Evolutionary conservation across 2,888 invertebrate genomes (phyloP).

Genomic region (Aphodius sticticus): DNA sequence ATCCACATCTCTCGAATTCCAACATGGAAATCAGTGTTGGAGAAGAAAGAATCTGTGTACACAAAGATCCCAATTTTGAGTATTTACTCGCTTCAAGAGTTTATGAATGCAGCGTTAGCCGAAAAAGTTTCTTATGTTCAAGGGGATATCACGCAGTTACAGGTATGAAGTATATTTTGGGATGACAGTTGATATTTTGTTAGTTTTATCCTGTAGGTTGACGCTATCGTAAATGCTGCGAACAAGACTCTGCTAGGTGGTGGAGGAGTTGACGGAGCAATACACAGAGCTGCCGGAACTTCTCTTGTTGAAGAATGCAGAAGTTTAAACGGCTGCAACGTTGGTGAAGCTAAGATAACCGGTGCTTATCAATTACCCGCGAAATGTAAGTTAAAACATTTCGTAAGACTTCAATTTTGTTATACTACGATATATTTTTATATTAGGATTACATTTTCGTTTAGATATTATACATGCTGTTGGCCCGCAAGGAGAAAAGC

Average conservation of each 20-base stretch:
- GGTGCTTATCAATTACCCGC: conserved; percentile 84
- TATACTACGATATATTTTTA: background rate
- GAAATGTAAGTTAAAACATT: conserved; percentile 71
- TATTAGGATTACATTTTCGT: too few species aligned
- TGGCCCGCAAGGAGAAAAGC: conserved; percentile 80
- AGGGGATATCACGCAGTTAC: conserved; percentile 85
- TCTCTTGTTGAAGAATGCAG: conserved; percentile 74
- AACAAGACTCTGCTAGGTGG: conserved; percentile 79
- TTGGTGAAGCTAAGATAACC: conserved; percentile 86
- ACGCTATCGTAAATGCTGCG: conserved; percentile 92
- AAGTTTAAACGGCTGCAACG: conserved; percentile 75
- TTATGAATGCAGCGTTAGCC: conserved; percentile 61
- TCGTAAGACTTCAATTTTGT: background rate
- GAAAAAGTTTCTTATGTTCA: conserved; percentile 72
- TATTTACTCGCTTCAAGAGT: conserved; percentile 57
- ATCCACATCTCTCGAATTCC: conserved; percentile 61
- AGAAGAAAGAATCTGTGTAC: conserved; percentile 47
- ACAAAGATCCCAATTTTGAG: conserved; percentile 53
- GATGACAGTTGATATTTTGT: background rate
- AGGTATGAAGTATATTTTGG: conserved; percentile 59
- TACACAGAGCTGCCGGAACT: conserved; percentile 82
- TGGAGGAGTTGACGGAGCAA: conserved; percentile 92
- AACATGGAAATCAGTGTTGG: conserved; percentile 62
- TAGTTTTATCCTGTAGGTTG: conserved; percentile 64
- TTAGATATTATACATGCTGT: conserved; percentile 90